These are phyloP conservation scores for Holacanthella duospinosa DNA, from an alignment of 2,888 invertebrate species.

Conservation along the genomic window DNA sequence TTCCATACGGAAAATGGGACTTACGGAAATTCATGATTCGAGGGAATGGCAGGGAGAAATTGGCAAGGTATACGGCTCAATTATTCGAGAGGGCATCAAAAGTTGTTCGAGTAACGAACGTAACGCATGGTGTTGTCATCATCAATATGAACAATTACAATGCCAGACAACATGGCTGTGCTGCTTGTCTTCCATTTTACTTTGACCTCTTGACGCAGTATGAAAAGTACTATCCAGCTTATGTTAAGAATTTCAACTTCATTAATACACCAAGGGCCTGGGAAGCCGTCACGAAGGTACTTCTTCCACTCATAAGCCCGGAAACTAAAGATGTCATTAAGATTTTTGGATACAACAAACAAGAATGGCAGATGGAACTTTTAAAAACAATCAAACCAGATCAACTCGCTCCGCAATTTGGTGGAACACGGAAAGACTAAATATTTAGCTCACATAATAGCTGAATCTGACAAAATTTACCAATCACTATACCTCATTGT, in stretches of 20 bases:
- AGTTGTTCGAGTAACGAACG: constrained; percentile 14
- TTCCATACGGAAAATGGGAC: constrained; percentile 16
- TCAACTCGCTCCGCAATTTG: neutral
- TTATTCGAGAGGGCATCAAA: constrained; percentile 11
- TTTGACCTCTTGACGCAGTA: constrained; percentile 3
- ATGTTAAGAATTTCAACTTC: neutral
- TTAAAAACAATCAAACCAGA: neutral
- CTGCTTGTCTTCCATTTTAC: constrained; percentile 3
- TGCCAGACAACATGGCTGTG: constrained; percentile 13
- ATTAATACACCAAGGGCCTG: neutral
- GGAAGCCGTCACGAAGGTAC: neutral
- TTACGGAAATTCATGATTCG: neutral
- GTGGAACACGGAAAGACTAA: too few relatives aligned
- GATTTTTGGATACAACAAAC: neutral
- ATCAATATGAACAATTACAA: constrained; percentile 20
- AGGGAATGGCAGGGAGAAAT: constrained; percentile 1
- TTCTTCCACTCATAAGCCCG: neutral
- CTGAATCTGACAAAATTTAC: too few relatives aligned
- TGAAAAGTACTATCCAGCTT: neutral
- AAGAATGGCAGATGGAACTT: neutral
- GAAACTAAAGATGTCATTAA: neutral
- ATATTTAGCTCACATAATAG: too few relatives aligned
- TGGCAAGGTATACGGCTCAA: constrained; percentile 14
- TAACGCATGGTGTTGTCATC: constrained; percentile 12
- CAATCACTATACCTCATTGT: too few relatives aligned